Evolutionary conservation across 2,797 vertebrate genomes (phyloP), one percentile per base, ranked within the genome.

Genomic region (Crypturellus tataupa): DNA sequence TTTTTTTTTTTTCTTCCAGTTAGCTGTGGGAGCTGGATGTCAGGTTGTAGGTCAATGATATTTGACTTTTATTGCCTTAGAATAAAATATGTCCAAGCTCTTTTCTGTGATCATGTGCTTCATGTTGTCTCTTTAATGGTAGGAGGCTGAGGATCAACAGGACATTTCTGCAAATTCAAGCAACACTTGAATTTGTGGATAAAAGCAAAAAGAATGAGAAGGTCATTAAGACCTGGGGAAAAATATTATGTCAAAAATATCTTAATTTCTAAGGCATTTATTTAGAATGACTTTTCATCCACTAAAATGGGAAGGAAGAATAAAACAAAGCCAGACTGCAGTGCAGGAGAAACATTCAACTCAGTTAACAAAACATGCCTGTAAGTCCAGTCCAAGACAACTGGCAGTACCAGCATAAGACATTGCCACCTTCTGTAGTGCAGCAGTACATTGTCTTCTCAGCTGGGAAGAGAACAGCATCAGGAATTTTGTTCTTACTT

Each of bases 11-110:
- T 21, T 21, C 9, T 20, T 46, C 4, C 25, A 37, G 67, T 90
- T 68, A 77, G 47, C 87, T 93, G 94, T 93, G 97, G 85, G 71
- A 96, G 91, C 85, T 93, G 81, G 87, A 95, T 95, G 85, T 91
- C 82, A 97, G 80, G 78, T 84, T 93, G 46, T 68, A 96, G 53
- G 95, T 96, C 80, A 93, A 72, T 95, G 87, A 69, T 78, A 87
- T 63, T 63, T 60, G 60, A 93, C 31, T 92, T 49, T 91, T 64
- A 77, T 73, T 91, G 65, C 49, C 75, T 92, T 75, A 84, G 90
- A 95, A 92, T 87, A 85, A 94, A 92, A 86, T 77, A 76, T 94
- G 42, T 56, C 82, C 37, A 27, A 68, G 75, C 42, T 65, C 46
- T 67, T 79, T 84, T 93, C 92, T 65, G 33, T 16, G 4, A 3